Evolutionary conservation across 2,113 vertebrate species (phyloP).

Genomic region (Dasyprocta punctata): DNA sequence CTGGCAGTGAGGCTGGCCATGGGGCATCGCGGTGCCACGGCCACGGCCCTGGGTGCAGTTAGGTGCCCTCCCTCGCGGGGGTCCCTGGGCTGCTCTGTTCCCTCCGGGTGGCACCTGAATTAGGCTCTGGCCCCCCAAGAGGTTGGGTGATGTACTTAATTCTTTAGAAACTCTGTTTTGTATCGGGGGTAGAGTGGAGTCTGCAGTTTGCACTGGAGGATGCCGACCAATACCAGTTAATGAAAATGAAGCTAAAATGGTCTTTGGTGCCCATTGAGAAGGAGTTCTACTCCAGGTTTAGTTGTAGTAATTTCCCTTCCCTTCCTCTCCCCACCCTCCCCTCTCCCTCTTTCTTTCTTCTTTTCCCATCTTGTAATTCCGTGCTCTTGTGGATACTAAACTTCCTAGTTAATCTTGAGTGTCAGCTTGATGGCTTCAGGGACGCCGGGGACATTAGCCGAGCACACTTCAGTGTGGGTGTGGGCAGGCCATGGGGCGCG

Average conservation of each 20-base stretch:
- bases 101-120: not conserved
- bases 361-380: not conserved
- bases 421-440: not conserved
- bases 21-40: too few species aligned
- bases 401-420: not conserved
- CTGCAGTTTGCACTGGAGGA: not conserved
- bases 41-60: too few species aligned
- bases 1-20: too few species aligned
- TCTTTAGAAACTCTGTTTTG: not conserved
- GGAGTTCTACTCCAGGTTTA: not conserved
- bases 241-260: not conserved
- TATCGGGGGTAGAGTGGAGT: not conserved
- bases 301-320: not conserved
- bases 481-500: not conserved
- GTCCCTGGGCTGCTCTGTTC: not conserved
- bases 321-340: too few species aligned
- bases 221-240: not conserved
- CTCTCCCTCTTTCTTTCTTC: not conserved
- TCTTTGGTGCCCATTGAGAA: not conserved
- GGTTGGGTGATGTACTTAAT: not conserved
- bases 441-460: not conserved
- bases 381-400: not conserved
- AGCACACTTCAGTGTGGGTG: not conserved
- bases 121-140: not conserved
- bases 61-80: too few species aligned